These are phyloP conservation scores for Apostichopus leukothele DNA, from an alignment of 53 echinoderm and acorn worm genomes.

Conservation along the genomic window DNA sequence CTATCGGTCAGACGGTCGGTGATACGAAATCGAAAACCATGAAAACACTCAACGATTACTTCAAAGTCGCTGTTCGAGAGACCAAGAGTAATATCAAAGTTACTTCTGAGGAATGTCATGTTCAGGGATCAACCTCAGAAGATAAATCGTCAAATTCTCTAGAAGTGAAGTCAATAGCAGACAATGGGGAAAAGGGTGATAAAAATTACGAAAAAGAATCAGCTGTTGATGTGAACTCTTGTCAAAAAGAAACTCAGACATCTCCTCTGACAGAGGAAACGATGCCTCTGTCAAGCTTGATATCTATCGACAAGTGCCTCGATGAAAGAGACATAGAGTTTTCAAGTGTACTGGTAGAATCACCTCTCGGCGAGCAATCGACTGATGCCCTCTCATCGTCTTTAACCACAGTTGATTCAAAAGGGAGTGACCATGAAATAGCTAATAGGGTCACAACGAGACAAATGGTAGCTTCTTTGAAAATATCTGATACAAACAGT, in stretches of 20 bases:
- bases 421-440: neutral
- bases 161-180: neutral
- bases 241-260: neutral
- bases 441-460: neutral
- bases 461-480: neutral
- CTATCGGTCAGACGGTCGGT: neutral
- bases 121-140: neutral
- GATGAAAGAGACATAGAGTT: neutral
- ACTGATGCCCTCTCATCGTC: neutral
- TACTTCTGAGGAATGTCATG: neutral
- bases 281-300: neutral
- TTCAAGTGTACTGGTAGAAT: neutral
- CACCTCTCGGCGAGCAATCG: neutral
- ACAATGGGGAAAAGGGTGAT: neutral
- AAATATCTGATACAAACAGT: no score
- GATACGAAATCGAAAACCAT: neutral
- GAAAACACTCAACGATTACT: conserved; percentile 27
- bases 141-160: neutral
- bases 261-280: neutral
- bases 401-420: neutral
- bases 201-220: neutral
- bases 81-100: neutral
- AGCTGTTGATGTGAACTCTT: neutral
- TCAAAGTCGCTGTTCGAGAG: neutral
- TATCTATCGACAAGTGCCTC: neutral